Percentiles rank a stretch among this genome's conserved stretches.
phyloP scores from a whole-genome alignment of 2,888 invertebrate genomes.

The Thecocarcelia acutangulata region DNA sequence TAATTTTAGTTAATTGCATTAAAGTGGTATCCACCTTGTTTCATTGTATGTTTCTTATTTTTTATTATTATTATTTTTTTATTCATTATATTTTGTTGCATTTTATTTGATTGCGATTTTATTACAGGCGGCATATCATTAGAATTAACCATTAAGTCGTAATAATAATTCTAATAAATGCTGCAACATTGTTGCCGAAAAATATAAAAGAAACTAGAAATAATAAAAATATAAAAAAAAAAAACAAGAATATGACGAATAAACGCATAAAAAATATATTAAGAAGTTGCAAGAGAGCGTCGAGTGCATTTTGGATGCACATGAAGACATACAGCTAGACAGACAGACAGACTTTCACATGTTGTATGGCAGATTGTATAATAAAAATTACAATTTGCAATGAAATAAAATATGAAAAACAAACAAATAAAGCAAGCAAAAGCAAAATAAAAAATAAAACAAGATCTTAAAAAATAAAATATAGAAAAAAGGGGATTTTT shows the following conservation, averaged over 20 bases:
- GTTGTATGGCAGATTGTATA: conserved; percentile 39
- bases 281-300: conserved; percentile 18
- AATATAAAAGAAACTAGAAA: conserved; percentile 33
- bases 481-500: conserved; percentile 35
- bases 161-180: conserved; percentile 79
- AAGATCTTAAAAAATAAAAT: conserved; percentile 28
- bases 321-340: not conserved
- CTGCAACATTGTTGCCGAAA: conserved; percentile 76
- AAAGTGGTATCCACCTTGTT: conserved; percentile 34
- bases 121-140: conserved; percentile 78
- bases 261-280: conserved; percentile 55
- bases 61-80: conserved; percentile 9
- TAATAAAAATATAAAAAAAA: conserved; percentile 33
- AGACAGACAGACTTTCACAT: conserved; percentile 27
- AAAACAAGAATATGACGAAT: conserved; percentile 39
- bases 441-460: conserved; percentile 23
- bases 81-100: conserved; percentile 59
- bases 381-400: conserved; percentile 66
- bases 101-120: conserved; percentile 69
- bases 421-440: conserved; percentile 35
- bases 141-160: conserved; percentile 80
- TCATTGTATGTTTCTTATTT: conserved; percentile 28
- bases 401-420: conserved; percentile 53
- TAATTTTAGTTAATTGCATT: conserved; percentile 49
- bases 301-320: conserved; percentile 23